Conservation (phyloP, 2,888 invertebrate genomes). For the Campoletis raptor region DNA sequence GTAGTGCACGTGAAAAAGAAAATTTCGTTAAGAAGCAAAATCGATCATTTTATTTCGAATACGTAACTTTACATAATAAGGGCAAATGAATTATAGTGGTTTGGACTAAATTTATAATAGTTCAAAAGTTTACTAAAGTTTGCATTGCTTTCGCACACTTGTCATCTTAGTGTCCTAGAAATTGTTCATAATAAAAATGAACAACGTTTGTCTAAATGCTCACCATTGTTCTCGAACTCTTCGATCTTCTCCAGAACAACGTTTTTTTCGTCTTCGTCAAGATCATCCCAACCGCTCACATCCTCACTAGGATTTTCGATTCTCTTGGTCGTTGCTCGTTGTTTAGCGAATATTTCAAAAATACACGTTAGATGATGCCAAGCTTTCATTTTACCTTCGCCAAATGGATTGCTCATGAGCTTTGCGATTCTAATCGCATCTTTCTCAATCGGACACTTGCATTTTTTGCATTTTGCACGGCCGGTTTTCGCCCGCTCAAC, state of each 20-base stretch:
- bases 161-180: not conserved
- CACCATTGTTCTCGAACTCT: slow-evolving; percentile 86
- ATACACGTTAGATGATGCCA: slow-evolving; percentile 94
- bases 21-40: not conserved
- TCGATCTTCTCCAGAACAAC: slow-evolving; percentile 88
- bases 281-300: slow-evolving; percentile 90
- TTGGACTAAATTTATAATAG: too few species aligned
- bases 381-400: slow-evolving; percentile 91
- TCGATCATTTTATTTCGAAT: not conserved
- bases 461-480: slow-evolving; percentile 94
- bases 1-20: not conserved
- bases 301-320: slow-evolving; percentile 92
- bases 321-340: slow-evolving; percentile 92
- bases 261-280: slow-evolving; percentile 89
- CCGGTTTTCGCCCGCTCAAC: slow-evolving; percentile 93
- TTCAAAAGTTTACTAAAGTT: too few species aligned
- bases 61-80: too few species aligned
- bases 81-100: too few species aligned
- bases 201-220: slow-evolving; percentile 5
- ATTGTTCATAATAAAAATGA: not conserved
- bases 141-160: not conserved
- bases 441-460: slow-evolving; percentile 91
- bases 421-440: slow-evolving; percentile 92
- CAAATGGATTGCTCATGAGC: slow-evolving; percentile 91
- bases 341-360: slow-evolving; percentile 92